Evolutionary conservation across 2,888 invertebrate genomes (phyloP).

Genomic region (Oscheius sp.): DNA sequence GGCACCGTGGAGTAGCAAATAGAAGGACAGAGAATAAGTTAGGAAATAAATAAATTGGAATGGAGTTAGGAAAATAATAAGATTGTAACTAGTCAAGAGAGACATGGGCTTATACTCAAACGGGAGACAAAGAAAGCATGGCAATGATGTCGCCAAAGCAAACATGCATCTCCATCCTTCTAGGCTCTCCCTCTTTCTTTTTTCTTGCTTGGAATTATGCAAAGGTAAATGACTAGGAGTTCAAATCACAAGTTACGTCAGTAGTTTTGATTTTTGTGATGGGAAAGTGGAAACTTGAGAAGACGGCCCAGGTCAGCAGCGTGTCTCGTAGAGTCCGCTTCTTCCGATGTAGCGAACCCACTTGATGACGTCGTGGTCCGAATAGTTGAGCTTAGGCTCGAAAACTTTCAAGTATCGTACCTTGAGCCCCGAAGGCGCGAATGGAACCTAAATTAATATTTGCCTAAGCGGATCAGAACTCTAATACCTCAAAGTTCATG

Average conservation of each 20-base stretch:
- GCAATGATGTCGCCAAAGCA: constrained; percentile 14
- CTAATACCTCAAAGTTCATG: constrained; percentile 91
- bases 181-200: neutral
- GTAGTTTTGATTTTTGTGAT: too few relatives aligned
- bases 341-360: constrained; percentile 99
- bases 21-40: neutral
- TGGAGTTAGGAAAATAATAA: neutral
- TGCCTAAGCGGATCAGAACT: neutral
- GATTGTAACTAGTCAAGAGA: constrained; percentile 17
- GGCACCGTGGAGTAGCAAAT: constrained; percentile 31
- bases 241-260: neutral
- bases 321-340: constrained; percentile 97
- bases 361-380: constrained; percentile 99
- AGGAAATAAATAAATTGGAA: constrained; percentile 13
- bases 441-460: constrained; percentile 83
- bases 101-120: constrained; percentile 14
- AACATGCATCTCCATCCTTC: constrained; percentile 19
- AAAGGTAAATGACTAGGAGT: neutral
- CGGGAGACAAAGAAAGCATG: constrained; percentile 17
- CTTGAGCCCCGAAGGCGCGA: constrained; percentile 99
- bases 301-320: constrained; percentile 81
- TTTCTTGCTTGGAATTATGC: neutral
- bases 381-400: constrained; percentile 98
- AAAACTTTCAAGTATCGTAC: constrained; percentile 99
- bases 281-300: constrained; percentile 23